Evolutionary conservation across 2,113 vertebrate genomes (phyloP), one percentile per base, ranked within the genome.

Genomic region (Triplophysa tibetana): DNA sequence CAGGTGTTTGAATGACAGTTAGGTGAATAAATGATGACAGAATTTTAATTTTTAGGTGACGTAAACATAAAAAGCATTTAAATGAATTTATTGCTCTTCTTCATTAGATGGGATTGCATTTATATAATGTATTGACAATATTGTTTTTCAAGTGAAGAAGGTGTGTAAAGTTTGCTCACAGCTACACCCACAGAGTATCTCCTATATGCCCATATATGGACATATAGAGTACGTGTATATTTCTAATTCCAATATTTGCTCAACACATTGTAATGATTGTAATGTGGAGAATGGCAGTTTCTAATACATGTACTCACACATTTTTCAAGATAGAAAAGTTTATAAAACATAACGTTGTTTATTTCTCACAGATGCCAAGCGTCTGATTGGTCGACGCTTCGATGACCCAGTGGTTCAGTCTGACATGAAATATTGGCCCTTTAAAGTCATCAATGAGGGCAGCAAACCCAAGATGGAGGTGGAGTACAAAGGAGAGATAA

Each of bases 361-460:
- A 38, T 70, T 69, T 70, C 19, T 65, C 29, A 56, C 62, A 95
- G 94, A 97, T 92, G 96, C 95, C 33, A 97, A 97, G 73, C 94
- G 95, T 8, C 90, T 97, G 79, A 97, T 97, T 33, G 95, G 96
- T 16, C 93, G 95, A 29, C 94, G 94, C 75, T 97, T 91, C 84
- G 95, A 95, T 0, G 96, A 96, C 63, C 13, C 91, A 0, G 93
- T 97, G 24, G 96, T 97, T 19, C 96, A 97, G 73, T 89, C 95
- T 11, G 96, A 97, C 78, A 96, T 97, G 95, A 97, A 96, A 85
- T 89, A 95, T 83, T 97, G 95, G 96, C 96, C 96, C 50, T 97
- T 97, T 85, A 93, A 93, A 58, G 94, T 97, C 58, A 89, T 97
- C 68, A 96, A 90, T 24, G 95, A 97, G 19, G 90, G 88, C 1